These are phyloP conservation scores for Polydrusus cervinus DNA, from an alignment of 2,888 invertebrate genomes.

Conservation along the genomic window DNA sequence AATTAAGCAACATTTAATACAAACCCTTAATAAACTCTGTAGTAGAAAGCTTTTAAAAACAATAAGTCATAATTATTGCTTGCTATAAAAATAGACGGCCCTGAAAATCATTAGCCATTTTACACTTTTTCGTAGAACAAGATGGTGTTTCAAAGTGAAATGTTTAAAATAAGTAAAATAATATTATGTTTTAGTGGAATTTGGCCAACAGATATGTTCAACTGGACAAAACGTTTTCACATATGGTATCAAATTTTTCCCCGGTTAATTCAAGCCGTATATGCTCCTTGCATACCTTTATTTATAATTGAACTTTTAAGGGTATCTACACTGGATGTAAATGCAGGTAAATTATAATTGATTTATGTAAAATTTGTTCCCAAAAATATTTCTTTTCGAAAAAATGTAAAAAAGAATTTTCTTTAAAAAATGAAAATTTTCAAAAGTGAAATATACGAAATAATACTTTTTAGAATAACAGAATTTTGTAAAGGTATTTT, in stretches of 20 bases:
- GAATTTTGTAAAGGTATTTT: no score
- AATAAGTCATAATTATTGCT: background rate
- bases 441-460: no score
- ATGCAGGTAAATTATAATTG: constrained; percentile 22
- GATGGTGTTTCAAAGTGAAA: background rate
- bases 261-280: background rate
- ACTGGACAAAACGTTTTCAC: constrained; percentile 12
- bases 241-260: constrained; percentile 10
- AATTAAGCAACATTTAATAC: background rate
- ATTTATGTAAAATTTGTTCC: background rate
- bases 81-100: background rate
- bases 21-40: constrained; percentile 26
- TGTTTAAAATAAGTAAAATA: constrained; percentile 28
- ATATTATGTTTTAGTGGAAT: constrained; percentile 11
- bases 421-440: no score
- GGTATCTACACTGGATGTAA: background rate
- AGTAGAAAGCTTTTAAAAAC: background rate
- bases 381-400: no score
- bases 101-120: constrained; percentile 1
- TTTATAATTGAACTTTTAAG: constrained; percentile 12
- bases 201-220: background rate
- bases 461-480: no score
- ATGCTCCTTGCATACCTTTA: constrained; percentile 16
- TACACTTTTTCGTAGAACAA: background rate
- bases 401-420: no score